phyloP scores from a whole-genome alignment of 2,888 invertebrate genomes.

The Xylota segnis region DNA sequence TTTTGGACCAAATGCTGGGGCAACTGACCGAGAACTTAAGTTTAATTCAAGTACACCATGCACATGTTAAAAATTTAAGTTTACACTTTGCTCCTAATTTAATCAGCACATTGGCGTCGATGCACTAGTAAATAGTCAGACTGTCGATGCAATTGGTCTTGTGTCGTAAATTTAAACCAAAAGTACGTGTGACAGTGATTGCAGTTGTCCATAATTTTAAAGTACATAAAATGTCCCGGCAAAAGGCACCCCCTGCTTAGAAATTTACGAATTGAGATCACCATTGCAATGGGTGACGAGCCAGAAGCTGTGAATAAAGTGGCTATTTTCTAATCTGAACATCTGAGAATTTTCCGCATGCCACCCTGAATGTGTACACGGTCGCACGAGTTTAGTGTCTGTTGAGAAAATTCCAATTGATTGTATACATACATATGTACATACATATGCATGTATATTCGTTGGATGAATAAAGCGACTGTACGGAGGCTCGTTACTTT shows the following conservation, averaged over 20 bases:
- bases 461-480: background rate
- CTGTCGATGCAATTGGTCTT: constrained; percentile 9
- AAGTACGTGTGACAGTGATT: background rate
- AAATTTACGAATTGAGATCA: constrained; percentile 30
- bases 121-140: constrained; percentile 2
- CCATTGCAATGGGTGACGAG: constrained; percentile 25
- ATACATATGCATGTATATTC: no score
- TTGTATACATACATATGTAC: no score
- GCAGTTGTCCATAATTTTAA: background rate
- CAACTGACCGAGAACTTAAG: constrained; percentile 44
- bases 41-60: constrained; percentile 40
- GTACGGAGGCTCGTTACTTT: background rate
- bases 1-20: constrained; percentile 6
- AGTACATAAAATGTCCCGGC: background rate
- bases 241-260: constrained; percentile 11
- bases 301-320: constrained; percentile 18
- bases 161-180: constrained; percentile 1
- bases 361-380: background rate
- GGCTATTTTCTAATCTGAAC: constrained; percentile 41
- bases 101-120: constrained; percentile 5
- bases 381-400: background rate
- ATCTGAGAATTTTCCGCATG: constrained; percentile 25
- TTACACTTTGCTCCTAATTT: background rate
- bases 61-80: constrained; percentile 9
- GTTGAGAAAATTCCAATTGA: constrained; percentile 5